Evolutionary conservation across 2,797 vertebrate species (phyloP), one percentile per base, ranked within the genome.

Genomic region (Lagothrix lagotricha): DNA sequence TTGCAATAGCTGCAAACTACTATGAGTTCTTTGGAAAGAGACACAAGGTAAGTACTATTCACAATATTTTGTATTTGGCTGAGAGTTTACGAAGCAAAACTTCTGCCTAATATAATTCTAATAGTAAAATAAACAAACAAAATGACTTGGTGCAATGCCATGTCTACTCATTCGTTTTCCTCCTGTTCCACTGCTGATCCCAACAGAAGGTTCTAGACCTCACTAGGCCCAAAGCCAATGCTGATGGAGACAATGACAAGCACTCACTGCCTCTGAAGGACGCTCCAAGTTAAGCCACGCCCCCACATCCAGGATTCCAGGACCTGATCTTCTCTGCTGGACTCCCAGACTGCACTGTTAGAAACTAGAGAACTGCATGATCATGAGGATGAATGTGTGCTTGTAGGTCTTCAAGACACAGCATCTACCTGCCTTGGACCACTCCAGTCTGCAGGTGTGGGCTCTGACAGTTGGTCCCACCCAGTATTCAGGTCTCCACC

Each of bases 231-330:
- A 7, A 2, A 1, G 28, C 61, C 73, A 17, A 39, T 4, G 9
- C 33, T 52, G 57, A 79, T 0, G 1, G 33, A 24, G 83, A 24
- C 1, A 2, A 36, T 4, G 28, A n/a, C 10, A 6, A 26, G 19
- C 26, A 39, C 10, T 41, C 30, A 67, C n/a, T 13, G 72, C 76
- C 64, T 67, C 64, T 67, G 33, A 67, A 67, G 64, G 30, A 7
- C 30, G 4, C 72, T 64, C 70, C 58, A 41, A 22, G 24, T 11
- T 3, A 8, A 72, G 70, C 19, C 9, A 10, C 1, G 8, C 24
- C 4, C 9, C 80, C 30, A 14, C 4, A 15, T 17, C 44, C 2
- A 12, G 54, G 28, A 46, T 3, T 8, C 2, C 2, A 7, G 4
- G 8, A 26, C 54, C 30, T 24, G 0, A 0, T 5, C 52, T 39